Evolutionary conservation across 2,113 vertebrate species (phyloP).

Genomic region (Candoia aspera): DNA sequence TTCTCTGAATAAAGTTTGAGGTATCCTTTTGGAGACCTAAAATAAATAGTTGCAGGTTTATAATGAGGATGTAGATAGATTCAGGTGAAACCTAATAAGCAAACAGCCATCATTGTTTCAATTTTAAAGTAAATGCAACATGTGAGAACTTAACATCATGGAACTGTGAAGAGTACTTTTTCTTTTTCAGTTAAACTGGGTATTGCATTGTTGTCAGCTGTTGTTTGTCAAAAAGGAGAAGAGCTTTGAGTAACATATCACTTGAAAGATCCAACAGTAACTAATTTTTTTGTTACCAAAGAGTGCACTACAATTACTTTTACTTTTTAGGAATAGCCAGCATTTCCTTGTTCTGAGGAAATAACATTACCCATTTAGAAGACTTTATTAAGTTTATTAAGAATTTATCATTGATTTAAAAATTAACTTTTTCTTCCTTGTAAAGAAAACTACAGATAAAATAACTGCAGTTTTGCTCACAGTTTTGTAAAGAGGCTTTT

Average conservation of each 20-base stretch:
- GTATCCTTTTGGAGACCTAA: slow-evolving; percentile 39
- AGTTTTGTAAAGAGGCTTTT: slow-evolving; percentile 66
- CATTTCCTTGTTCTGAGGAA: slow-evolving; percentile 61
- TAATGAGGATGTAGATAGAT: neutral
- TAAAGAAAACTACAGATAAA: slow-evolving; percentile 69
- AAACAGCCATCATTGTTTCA: slow-evolving; percentile 55
- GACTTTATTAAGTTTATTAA: slow-evolving; percentile 64
- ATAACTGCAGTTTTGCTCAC: slow-evolving; percentile 63
- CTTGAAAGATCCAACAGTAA: slow-evolving; percentile 72
- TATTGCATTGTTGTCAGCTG: slow-evolving; percentile 58
- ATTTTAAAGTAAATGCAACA: slow-evolving; percentile 60
- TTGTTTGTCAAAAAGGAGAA: slow-evolving; percentile 54
- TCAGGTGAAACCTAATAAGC: slow-evolving; percentile 37
- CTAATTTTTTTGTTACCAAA: slow-evolving; percentile 82
- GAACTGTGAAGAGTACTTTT: slow-evolving; percentile 64
- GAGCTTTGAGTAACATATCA: slow-evolving; percentile 63
- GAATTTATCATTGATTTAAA: slow-evolving; percentile 66
- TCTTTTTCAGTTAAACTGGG: slow-evolving; percentile 64
- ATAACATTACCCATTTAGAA: slow-evolving; percentile 65
- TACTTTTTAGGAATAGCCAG: slow-evolving; percentile 72
- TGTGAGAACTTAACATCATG: slow-evolving; percentile 75
- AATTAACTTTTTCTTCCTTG: slow-evolving; percentile 68
- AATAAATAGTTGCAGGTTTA: neutral
- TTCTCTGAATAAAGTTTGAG: slow-evolving; percentile 37
- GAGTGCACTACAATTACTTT: slow-evolving; percentile 80